These are phyloP conservation scores for Chymomyza fuscimana DNA, from an alignment of 2,888 invertebrate genomes.

Conservation along the genomic window DNA sequence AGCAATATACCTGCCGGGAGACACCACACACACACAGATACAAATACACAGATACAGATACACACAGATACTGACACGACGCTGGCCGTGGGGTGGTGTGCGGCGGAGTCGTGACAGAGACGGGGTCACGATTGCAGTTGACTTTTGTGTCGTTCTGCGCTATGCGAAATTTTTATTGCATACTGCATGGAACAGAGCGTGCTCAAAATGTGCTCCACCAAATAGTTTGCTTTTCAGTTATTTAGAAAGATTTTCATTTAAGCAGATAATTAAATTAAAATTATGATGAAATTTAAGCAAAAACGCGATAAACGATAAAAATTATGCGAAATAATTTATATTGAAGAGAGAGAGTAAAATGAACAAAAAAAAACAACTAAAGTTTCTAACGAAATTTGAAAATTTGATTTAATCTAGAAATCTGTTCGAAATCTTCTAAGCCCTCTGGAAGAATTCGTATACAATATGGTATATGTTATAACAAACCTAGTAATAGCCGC, in stretches of 20 bases:
- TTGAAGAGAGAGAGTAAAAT: no score
- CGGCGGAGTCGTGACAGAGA: neutral
- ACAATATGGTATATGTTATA: no score
- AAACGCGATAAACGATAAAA: no score
- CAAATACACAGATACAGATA: neutral
- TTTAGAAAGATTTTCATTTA: neutral
- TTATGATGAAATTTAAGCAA: neutral
- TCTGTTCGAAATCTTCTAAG: no score
- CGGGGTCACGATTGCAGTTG: neutral
- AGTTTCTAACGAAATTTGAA: no score
- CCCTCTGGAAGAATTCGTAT: no score
- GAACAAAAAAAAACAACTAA: no score
- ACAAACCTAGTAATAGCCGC: no score
- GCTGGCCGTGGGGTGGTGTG: no score
- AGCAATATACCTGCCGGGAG: constrained; percentile 53
- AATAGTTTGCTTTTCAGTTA: neutral
- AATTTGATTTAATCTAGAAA: no score
- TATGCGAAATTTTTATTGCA: neutral
- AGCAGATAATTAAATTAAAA: neutral
- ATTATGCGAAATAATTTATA: no score
- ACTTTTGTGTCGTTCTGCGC: neutral
- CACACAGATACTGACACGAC: no score
- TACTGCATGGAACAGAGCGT: neutral
- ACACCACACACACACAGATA: constrained; percentile 8
- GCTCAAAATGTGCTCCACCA: neutral